Conservation (phyloP, 2,113 vertebrate genomes). For the Danionella cerebrum region DNA sequence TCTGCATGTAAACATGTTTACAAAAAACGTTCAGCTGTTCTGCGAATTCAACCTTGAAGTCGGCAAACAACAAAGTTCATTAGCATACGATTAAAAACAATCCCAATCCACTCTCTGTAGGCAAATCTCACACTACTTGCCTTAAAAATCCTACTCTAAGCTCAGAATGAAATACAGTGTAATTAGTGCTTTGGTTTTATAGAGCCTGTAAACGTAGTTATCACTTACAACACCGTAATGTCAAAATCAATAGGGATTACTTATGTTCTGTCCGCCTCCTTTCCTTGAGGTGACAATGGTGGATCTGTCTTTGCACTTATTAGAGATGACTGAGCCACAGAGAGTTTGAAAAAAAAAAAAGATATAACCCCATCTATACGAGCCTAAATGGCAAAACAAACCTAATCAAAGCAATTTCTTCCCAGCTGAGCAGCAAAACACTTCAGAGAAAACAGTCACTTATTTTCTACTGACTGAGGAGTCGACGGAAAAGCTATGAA, state of each 20-base stretch:
- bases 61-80: constrained; percentile 65
- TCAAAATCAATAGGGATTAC: constrained; percentile 43
- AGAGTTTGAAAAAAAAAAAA: background rate
- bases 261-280: constrained; percentile 21
- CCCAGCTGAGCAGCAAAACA: background rate
- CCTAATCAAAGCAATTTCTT: background rate
- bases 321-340: background rate
- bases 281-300: constrained; percentile 18
- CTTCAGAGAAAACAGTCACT: background rate
- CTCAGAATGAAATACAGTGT: constrained; percentile 26
- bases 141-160: constrained; percentile 34
- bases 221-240: constrained; percentile 42
- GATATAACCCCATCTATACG: background rate
- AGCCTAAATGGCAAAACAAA: background rate
- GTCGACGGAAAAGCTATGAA: background rate
- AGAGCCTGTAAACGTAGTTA: constrained; percentile 36
- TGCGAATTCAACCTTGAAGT: constrained; percentile 64
- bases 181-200: constrained; percentile 39
- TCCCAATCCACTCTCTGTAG: too few species aligned
- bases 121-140: too few species aligned
- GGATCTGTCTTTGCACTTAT: constrained; percentile 27
- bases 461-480: background rate
- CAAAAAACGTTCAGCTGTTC: constrained; percentile 52
- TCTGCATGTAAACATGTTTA: constrained; percentile 62
- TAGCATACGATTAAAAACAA: constrained; percentile 38